Conservation (phyloP, 2,113 vertebrate genomes). For the Corvus cornix region DNA sequence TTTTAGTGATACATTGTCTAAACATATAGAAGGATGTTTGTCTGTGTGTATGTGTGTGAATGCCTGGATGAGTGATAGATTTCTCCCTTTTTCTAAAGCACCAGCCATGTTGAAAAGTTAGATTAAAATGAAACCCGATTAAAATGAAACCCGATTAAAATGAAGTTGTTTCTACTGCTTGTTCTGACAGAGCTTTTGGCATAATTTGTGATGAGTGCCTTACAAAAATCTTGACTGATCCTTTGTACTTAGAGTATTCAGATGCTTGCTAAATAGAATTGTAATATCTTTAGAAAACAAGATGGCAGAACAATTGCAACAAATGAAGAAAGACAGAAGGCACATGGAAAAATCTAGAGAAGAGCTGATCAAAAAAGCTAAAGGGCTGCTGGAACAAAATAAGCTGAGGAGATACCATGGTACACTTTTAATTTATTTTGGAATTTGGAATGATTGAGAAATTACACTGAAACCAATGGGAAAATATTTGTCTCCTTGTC, state of each 20-base stretch:
- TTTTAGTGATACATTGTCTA: background rate
- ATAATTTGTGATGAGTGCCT: background rate
- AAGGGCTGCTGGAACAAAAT: conserved; percentile 81
- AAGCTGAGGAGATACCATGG: conserved; percentile 80
- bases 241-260: background rate
- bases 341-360: conserved; percentile 82
- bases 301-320: conserved; percentile 77
- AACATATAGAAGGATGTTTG: background rate
- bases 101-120: background rate
- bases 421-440: conserved; percentile 52
- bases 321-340: conserved; percentile 80
- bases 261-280: conserved; percentile 28
- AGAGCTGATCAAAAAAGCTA: conserved; percentile 82
- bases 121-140: background rate
- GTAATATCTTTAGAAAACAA: conserved; percentile 75
- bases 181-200: background rate
- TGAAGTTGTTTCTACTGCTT: background rate
- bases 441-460: conserved; percentile 23
- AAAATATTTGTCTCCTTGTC: background rate
- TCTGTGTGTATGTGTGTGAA: background rate
- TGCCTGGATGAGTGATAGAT: background rate
- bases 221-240: background rate
- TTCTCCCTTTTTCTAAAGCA: background rate
- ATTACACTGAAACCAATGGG: background rate
- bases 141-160: background rate